Evolutionary conservation across 2,113 vertebrate genomes (phyloP).

Genomic region (Falco punctatus): DNA sequence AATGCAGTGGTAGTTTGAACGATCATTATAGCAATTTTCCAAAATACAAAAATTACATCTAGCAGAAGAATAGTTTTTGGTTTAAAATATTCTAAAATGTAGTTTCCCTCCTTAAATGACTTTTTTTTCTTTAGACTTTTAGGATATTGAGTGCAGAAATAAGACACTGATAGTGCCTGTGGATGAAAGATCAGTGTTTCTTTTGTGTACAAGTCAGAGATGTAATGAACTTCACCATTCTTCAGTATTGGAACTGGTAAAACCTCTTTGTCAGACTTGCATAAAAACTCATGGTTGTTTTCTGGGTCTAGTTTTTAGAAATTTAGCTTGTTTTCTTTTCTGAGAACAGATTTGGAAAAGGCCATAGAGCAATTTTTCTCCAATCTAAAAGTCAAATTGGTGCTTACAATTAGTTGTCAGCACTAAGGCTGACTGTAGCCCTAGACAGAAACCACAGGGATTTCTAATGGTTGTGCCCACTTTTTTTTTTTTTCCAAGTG

Average conservation of each 20-base stretch:
- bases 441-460: neutral
- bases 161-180: neutral
- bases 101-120: neutral
- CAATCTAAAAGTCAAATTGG: neutral
- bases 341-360: neutral
- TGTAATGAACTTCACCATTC: accelerated
- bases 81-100: neutral
- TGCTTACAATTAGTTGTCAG: neutral
- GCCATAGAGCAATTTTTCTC: neutral
- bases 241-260: neutral
- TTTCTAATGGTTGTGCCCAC: neutral
- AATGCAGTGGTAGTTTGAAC: neutral
- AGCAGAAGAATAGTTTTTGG: neutral
- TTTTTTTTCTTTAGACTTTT: neutral
- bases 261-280: neutral
- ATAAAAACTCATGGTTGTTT: neutral
- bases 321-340: neutral
- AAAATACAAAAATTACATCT: neutral
- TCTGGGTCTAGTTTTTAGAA: neutral
- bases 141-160: neutral
- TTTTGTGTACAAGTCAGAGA: neutral
- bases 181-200: neutral
- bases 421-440: neutral
- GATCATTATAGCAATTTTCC: neutral
- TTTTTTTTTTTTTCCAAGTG: neutral